Conservation (phyloP, 2,113 vertebrate species). For the Daphoenositta chrysoptera region DNA sequence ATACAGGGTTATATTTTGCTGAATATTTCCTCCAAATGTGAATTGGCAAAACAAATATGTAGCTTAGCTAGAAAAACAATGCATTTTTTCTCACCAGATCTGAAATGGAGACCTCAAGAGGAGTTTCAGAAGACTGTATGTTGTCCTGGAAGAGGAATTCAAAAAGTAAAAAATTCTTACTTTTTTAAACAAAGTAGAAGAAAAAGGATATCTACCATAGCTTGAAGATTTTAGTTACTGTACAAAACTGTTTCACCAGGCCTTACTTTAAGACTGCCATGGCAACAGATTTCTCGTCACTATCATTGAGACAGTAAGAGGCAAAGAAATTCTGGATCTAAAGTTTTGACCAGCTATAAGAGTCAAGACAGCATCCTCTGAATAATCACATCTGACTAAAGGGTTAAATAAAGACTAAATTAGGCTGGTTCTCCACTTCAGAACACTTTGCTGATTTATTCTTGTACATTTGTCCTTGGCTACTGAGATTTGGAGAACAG, state of each 20-base stretch:
- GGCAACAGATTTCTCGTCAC: not conserved
- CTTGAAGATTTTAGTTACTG: not conserved
- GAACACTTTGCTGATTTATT: not conserved
- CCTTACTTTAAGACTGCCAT: not conserved
- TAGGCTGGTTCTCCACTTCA: not conserved
- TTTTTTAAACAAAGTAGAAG: not conserved
- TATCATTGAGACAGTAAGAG: not conserved
- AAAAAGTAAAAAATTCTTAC: not conserved
- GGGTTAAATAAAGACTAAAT: not conserved
- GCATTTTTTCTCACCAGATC: not conserved
- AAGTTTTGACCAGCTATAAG: not conserved
- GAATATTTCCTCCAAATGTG: not conserved
- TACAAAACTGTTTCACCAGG: not conserved
- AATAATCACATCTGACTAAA: fast-evolving
- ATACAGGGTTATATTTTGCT: not conserved
- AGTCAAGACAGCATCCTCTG: not conserved
- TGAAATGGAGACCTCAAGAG: not conserved
- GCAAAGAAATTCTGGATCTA: not conserved
- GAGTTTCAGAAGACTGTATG: not conserved
- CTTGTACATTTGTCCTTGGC: not conserved
- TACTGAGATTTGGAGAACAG: not conserved
- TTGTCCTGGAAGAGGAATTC: not conserved
- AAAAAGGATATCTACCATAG: not conserved
- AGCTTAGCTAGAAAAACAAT: not conserved
- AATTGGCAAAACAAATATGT: not conserved